Percentiles rank a stretch among this genome's conserved stretches.
These are phyloP conservation scores for Rhagoletis pomonella DNA, from an alignment of 1,140 invertebrate species.

Conservation along the genomic window DNA sequence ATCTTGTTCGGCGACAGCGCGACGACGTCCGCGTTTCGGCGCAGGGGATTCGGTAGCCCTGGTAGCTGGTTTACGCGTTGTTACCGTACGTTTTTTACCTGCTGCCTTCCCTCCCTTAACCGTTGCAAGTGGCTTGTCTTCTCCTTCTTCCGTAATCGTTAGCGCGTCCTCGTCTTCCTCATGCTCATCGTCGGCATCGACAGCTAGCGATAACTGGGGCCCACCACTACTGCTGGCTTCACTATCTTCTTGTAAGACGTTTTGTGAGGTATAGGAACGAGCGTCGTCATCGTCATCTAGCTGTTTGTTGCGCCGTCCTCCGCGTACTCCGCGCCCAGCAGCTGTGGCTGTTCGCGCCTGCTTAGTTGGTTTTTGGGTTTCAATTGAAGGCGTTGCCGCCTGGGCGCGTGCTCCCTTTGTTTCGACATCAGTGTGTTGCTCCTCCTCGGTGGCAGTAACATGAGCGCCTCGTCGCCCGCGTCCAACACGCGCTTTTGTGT, in stretches of 20 bases:
- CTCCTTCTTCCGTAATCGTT: constrained; percentile 6
- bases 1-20: not conserved
- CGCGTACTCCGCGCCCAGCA: not conserved
- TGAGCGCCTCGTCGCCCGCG: not conserved
- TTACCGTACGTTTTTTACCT: constrained; percentile 4
- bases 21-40: constrained; percentile 15
- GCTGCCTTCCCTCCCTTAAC: not conserved
- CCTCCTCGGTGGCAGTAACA: not conserved
- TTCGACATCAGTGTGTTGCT: constrained; percentile 36
- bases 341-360: not conserved
- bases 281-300: not conserved
- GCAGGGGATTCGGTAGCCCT: not conserved
- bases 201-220: not conserved
- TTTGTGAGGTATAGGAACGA: not conserved
- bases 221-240: not conserved
- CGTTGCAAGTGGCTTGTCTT: not conserved
- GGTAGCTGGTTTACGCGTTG: constrained; percentile 22
- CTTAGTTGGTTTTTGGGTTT: constrained; percentile 25
- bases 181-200: constrained; percentile 36
- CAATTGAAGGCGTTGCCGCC: not conserved
- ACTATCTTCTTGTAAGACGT: not conserved
- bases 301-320: not conserved
- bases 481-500: not conserved
- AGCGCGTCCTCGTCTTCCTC: constrained; percentile 27
- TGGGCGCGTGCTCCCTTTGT: constrained; percentile 25